These are phyloP conservation scores for Takifugu flavidus DNA, from an alignment of 2,113 vertebrate genomes.

Conservation along the genomic window DNA sequence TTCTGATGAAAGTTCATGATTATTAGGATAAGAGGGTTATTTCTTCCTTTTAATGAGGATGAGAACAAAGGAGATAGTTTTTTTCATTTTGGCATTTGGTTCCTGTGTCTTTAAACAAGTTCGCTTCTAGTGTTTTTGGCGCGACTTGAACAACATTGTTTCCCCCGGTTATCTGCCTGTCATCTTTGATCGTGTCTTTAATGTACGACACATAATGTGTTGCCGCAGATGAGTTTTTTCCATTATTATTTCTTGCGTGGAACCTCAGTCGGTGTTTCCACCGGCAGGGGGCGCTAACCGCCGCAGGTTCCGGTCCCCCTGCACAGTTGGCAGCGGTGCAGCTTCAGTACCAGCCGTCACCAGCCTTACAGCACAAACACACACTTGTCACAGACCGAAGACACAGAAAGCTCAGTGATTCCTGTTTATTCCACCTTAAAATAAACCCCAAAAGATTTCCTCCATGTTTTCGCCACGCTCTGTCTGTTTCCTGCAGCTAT, in stretches of 20 bases:
- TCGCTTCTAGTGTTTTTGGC: too few relatives aligned
- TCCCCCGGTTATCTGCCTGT: too few relatives aligned
- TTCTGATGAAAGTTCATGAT: too few relatives aligned
- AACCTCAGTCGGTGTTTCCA: neutral
- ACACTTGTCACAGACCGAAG: conserved; percentile 45
- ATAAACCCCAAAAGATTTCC: conserved; percentile 30
- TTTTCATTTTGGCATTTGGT: too few relatives aligned
- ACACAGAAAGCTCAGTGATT: neutral
- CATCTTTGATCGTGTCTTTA: neutral
- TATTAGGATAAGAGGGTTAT: too few relatives aligned
- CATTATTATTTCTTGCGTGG: neutral
- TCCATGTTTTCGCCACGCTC: neutral
- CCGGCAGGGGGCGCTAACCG: conserved; percentile 50
- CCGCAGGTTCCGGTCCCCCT: conserved; percentile 2
- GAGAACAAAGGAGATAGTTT: too few relatives aligned
- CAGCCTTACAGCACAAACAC: conserved; percentile 51
- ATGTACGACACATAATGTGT: neutral
- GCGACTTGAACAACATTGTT: too few relatives aligned
- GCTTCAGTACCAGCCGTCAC: conserved; percentile 64
- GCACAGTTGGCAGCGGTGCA: conserved; percentile 3
- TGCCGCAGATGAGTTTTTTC: neutral
- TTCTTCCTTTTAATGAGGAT: too few relatives aligned
- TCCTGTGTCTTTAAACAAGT: too few relatives aligned
- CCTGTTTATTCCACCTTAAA: conserved; percentile 24
- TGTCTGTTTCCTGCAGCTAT: conserved; percentile 33